A percentile compares a stretch with the other conserved stretches of the same genome.
Evolutionary conservation across 2,888 invertebrate genomes (phyloP).

Genomic region (Frankliniella fusca): DNA sequence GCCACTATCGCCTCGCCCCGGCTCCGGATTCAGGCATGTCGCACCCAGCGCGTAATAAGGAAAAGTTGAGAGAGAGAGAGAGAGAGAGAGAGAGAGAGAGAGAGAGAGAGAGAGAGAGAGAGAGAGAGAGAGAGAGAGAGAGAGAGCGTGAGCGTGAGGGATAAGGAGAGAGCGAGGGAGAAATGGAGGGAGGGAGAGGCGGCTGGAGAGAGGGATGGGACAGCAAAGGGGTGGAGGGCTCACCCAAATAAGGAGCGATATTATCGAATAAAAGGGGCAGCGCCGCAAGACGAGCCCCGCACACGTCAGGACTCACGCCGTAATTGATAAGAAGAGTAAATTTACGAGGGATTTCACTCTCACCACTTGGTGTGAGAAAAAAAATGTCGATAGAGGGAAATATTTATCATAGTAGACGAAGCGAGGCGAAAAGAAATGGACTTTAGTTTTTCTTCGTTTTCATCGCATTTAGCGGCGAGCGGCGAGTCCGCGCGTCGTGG

Average conservation of each 20-base stretch:
- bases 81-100: not conserved
- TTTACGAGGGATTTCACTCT: too few species aligned
- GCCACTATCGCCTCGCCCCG: not conserved
- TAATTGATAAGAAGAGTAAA: too few species aligned
- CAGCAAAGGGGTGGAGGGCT: not conserved
- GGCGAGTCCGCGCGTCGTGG: too few species aligned
- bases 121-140: not conserved
- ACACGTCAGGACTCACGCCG: too few species aligned
- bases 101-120: not conserved
- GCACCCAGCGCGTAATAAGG: not conserved
- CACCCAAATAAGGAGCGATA: constrained; percentile 19
- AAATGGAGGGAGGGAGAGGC: not conserved
- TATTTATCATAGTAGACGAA: too few species aligned
- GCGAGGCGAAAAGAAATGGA: too few species aligned
- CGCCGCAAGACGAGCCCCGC: too few species aligned
- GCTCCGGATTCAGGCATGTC: not conserved
- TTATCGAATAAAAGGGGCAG: not conserved
- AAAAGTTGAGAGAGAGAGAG: not conserved
- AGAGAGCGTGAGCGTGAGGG: too few species aligned
- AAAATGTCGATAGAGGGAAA: too few species aligned
- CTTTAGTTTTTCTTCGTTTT: too few species aligned
- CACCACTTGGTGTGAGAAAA: too few species aligned
- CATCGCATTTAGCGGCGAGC: too few species aligned
- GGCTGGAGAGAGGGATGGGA: not conserved
- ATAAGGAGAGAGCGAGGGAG: not conserved